Evolutionary conservation across 2,113 vertebrate species (phyloP).

Genomic region (Oncorhynchus kisutch): DNA sequence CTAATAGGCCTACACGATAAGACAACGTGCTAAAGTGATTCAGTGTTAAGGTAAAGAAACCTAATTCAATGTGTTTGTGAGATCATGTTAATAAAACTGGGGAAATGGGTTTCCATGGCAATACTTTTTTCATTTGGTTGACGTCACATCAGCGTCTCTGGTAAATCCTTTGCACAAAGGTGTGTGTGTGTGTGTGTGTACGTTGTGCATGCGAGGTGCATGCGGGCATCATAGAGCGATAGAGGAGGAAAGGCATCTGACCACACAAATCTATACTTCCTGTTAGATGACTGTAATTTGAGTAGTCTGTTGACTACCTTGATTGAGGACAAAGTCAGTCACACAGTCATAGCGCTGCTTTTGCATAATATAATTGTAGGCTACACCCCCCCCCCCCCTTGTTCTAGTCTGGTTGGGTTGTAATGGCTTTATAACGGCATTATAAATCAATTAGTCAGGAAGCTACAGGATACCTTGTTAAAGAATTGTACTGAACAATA

Average conservation of each 20-base stretch:
- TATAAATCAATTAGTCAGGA: too few species aligned
- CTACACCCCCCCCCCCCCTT: neutral
- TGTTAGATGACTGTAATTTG: conserved; percentile 2
- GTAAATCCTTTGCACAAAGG: conserved; percentile 57
- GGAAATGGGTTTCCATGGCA: conserved; percentile 73
- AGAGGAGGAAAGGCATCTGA: neutral
- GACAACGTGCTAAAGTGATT: too few species aligned
- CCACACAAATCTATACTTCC: conserved; percentile 24
- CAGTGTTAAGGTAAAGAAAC: too few species aligned
- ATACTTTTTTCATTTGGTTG: conserved; percentile 59
- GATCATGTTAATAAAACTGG: conserved; percentile 22
- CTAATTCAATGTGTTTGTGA: too few species aligned
- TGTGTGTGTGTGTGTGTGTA: conserved; percentile 6
- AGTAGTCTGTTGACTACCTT: conserved; percentile 11
- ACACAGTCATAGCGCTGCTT: neutral
- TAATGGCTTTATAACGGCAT: too few species aligned
- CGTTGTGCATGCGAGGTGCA: conserved; percentile 15
- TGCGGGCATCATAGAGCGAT: neutral
- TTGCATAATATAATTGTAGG: neutral
- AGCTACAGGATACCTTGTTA: too few species aligned
- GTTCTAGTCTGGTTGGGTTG: too few species aligned
- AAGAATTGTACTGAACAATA: too few species aligned
- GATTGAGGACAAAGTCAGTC: neutral
- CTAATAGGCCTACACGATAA: too few species aligned
- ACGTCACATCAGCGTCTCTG: conserved; percentile 61